Evolutionary conservation across 2,113 vertebrate genomes (phyloP), one percentile per base, ranked within the genome.

Genomic region (Hippocampus barbouri): DNA sequence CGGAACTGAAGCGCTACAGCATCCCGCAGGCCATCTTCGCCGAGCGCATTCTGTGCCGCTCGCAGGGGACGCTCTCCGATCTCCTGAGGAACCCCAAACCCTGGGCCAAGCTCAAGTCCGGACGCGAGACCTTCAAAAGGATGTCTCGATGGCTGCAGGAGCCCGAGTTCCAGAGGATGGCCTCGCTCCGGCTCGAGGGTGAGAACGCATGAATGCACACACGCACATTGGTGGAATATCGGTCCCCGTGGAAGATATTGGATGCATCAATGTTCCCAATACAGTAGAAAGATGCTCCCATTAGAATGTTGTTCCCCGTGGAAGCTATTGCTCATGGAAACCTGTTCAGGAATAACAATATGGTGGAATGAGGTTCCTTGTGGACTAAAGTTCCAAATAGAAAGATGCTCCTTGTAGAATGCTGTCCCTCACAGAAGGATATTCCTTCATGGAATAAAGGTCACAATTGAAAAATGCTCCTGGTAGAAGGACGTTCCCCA

Each of bases 101-200:
- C 62, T 99, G 97, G 97, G 97, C 96, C 94, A 98, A 98, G 90
- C 97, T 99, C 88, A 99, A 99, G 89, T 99, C 97, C 0, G 97
- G 97, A 74, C 94, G 96, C 18, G 97, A 99, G 93, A 99, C 97
- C 75, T 99, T 99, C 92, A 93, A 96, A 75, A 94, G 96, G 92
- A 99, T 98, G 97, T 98, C 96, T 95, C 98, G 97, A 90, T 98
- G 97, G 97, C 92, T 98, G 65, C 97, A 98, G 86, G 97, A 98
- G 85, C 97, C 97, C 0, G 97, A 98, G 89, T 98, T 98, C 87
- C 97, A 98, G 91, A 92, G 97, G 86, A 98, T 98, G 96, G 98
- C 97, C 34, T 96, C 96, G 63, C 95, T 98, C 70, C 92, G 96
- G 83, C 94, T 98, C 68, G 97, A 96, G 94, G 96, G 97, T 98